Percentiles rank a stretch among this genome's conserved stretches.
These are phyloP conservation scores for Notarius quadriscutis DNA, from an alignment of 2,113 vertebrate genomes.

Conservation along the genomic window DNA sequence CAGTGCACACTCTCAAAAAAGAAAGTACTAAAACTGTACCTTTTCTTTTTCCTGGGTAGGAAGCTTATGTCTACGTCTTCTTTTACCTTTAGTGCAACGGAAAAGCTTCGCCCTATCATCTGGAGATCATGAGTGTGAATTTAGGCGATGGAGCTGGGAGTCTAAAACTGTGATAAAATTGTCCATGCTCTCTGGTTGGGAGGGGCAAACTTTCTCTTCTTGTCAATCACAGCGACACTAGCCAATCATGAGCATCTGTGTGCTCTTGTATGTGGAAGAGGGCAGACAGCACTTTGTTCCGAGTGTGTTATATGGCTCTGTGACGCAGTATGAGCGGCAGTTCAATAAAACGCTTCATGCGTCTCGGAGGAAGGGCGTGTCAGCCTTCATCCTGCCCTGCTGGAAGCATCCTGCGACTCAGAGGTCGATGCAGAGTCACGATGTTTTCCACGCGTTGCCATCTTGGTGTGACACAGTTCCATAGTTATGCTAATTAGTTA, in stretches of 20 bases:
- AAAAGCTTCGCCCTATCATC: background rate
- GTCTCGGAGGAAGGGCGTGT: background rate
- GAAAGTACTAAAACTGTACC: background rate
- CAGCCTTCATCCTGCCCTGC: no score
- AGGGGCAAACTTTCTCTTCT: background rate
- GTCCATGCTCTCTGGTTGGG: background rate
- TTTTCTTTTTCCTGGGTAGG: background rate
- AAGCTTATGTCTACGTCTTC: background rate
- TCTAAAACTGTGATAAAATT: background rate
- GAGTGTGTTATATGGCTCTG: no score
- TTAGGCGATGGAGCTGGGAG: background rate
- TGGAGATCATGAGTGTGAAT: background rate
- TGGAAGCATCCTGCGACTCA: no score
- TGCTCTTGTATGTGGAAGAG: background rate
- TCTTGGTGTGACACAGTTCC: no score
- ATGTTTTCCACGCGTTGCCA: no score
- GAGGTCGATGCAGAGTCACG: no score
- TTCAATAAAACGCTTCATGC: no score
- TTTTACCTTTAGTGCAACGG: background rate
- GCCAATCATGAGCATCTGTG: background rate
- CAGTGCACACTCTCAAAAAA: slow-evolving; percentile 13
- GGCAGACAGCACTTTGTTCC: background rate
- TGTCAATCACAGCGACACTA: background rate
- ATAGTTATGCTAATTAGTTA: no score
- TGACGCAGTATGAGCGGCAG: no score